Evolutionary conservation across 2,888 invertebrate genomes (phyloP), one percentile per base, ranked within the genome.

Genomic region (Zhuqinia jingwanae): DNA sequence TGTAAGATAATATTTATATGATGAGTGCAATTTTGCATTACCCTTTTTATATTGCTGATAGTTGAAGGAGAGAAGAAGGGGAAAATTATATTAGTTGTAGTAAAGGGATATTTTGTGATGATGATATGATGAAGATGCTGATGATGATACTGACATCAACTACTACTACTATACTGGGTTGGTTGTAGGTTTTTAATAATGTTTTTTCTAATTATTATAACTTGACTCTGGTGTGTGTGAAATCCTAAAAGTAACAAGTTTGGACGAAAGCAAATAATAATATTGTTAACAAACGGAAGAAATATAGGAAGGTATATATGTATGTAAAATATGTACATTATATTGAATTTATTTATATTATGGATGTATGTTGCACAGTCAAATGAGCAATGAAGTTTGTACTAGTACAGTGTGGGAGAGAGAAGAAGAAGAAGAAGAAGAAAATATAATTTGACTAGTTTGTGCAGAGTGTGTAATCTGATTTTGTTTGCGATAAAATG

Each of bases 1-100:
- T n/a, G n/a, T n/a, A n/a, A n/a, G n/a, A n/a, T n/a, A n/a, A n/a
- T n/a, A n/a, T n/a, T n/a, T n/a, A n/a, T n/a, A n/a, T n/a, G n/a
- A n/a, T n/a, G n/a, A n/a, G n/a, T 75, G 75, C 73, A 73, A 27
- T 22, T 27, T 56, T 75, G 75, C 56, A 75, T 2, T 30, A 17
- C 8, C 53, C 17, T 56, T 75, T 30, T 75, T 20, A 30, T 56
- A 25, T 20, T 75, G 53, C 56, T 36, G 2, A 27, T 2, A n/a
- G 22, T 20, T 11, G 17, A 75, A 27, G 2, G n/a, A n/a, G n/a
- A 58, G 22, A 2, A 58, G 10, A 36, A 36, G 13, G 30, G 53
- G 8, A 22, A 75, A 56, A 30, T n/a, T 25, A 75, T 56, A 11
- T 30, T 30, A 56, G 36, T 36, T 6, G 8, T 36, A 36, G 8